These are phyloP conservation scores for Rhodeus uyekii DNA, from an alignment of 2,797 vertebrate genomes.

Conservation along the genomic window DNA sequence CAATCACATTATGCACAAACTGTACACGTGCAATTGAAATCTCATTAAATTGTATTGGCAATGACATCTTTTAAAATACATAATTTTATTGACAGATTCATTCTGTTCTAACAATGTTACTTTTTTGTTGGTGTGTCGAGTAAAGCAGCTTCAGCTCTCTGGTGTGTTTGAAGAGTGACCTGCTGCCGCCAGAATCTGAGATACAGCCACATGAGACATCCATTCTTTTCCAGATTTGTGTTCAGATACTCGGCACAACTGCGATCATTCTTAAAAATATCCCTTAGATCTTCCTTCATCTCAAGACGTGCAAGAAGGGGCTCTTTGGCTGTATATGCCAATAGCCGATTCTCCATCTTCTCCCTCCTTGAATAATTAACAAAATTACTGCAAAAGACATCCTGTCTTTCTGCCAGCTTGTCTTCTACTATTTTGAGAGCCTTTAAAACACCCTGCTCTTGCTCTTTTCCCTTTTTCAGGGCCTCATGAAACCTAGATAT, in stretches of 20 bases:
- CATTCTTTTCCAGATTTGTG: slow-evolving; percentile 85
- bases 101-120: neutral
- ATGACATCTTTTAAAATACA: neutral
- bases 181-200: slow-evolving; percentile 90
- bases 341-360: slow-evolving; percentile 88
- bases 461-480: slow-evolving; percentile 80
- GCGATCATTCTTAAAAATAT: slow-evolving; percentile 92
- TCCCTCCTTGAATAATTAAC: slow-evolving; percentile 78
- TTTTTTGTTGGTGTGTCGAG: neutral
- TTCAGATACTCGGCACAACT: slow-evolving; percentile 87
- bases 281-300: slow-evolving; percentile 83
- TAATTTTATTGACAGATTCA: rapidly evolving
- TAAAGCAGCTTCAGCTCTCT: slow-evolving; percentile 74
- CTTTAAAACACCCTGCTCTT: slow-evolving; percentile 76
- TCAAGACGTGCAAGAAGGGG: slow-evolving; percentile 78
- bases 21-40: no score
- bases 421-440: slow-evolving; percentile 84
- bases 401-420: slow-evolving; percentile 86
- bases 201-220: slow-evolving; percentile 96
- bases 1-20: no score
- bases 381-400: slow-evolving; percentile 86
- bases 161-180: slow-evolving; percentile 84
- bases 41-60: neutral
- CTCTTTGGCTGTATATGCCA: slow-evolving; percentile 81
- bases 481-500: slow-evolving; percentile 75